A percentile compares a stretch with the other conserved stretches of the same genome.
phyloP scores from a whole-genome alignment of 37 sponge, comb jelly and placozoan genomes.

The Spongia lamella region DNA sequence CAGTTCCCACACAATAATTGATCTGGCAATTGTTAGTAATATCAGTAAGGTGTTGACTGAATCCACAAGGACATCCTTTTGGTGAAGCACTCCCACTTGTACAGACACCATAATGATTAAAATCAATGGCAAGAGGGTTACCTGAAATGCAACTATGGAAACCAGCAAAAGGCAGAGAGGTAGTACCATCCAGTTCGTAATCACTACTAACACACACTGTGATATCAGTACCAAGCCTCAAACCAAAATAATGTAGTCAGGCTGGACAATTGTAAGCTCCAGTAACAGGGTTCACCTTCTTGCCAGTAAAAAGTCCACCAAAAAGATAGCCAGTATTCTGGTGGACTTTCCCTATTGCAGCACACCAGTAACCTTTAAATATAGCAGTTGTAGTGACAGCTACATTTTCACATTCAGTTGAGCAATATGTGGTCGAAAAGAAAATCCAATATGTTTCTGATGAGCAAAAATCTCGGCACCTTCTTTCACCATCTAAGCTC shows the following conservation, averaged over 20 bases:
- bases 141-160: constrained; percentile 53
- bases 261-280: constrained; percentile 32
- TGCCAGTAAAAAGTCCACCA: constrained; percentile 40
- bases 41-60: constrained; percentile 32
- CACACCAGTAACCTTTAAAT: constrained; percentile 52
- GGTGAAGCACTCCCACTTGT: constrained; percentile 2
- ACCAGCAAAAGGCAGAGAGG: constrained; percentile 58
- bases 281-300: constrained; percentile 29
- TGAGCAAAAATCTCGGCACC: too few relatives aligned
- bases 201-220: constrained; percentile 43
- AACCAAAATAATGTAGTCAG: constrained; percentile 8
- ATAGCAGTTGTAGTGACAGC: not conserved
- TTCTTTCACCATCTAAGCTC: too few relatives aligned
- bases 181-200: constrained; percentile 27
- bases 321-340: constrained; percentile 28
- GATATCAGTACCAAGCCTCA: constrained; percentile 15
- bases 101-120: not conserved
- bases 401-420: too few relatives aligned
- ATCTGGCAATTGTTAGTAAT: constrained; percentile 34
- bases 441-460: too few relatives aligned
- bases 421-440: too few relatives aligned
- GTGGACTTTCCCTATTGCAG: not conserved
- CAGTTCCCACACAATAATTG: constrained; percentile 35
- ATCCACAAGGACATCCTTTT: constrained; percentile 35
- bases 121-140: constrained; percentile 23